Base-by-base conservation (phyloP, 2,797 vertebrate genomes). In the Cuniculus paca region DNA sequence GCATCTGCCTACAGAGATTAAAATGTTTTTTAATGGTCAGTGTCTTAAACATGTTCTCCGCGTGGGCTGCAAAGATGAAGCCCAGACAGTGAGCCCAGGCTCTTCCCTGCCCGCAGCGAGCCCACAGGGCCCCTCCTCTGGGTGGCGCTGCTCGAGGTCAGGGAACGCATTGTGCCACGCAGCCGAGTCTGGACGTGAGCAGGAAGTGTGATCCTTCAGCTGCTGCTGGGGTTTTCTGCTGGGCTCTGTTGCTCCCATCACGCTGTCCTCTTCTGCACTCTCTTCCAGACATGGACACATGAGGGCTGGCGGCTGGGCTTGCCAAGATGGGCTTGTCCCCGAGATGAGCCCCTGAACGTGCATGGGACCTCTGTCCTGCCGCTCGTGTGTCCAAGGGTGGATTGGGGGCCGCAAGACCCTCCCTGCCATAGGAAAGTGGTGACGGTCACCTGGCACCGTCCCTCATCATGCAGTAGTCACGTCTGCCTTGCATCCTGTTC, bases 11-110 rank as follows among this genome's bases (percentile, higher is more conserved):
- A 68, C 94, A 93, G 89, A 95, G 22, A 83, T 84, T 80, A 56
- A 13, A 61, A 1, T 11, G 2, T 28, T 95, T 75, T 94, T 93
- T 90, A 79, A 9, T 83, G 50, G 42, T 52, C 91, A 31, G 75
- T 92, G 26, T 97, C 92, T 94, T 48, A n/a, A 96, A 96, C 54
- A 87, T 74, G 6, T 96, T 86, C 85, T 97, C 42, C 75, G 68
- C 75, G 19, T 36, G 26, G 87, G 50, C 87, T 85, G 79, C 31
- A 58, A 70, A 12, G 39, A 94, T 9, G 78, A 74, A 91, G 95
- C 28, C 19, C 36, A 50, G 36, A 90, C 60, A 45, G 70, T n/a
- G 63, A 68, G 63, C 10, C 16, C 7, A 19, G 63, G 14, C 77
- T 70, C 68, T 70, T 36, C 10, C 68, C 68, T 68, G 16, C 34